These are phyloP conservation scores for Drosophila nebulosa DNA, from an alignment of 1,140 invertebrate species.

Conservation along the genomic window DNA sequence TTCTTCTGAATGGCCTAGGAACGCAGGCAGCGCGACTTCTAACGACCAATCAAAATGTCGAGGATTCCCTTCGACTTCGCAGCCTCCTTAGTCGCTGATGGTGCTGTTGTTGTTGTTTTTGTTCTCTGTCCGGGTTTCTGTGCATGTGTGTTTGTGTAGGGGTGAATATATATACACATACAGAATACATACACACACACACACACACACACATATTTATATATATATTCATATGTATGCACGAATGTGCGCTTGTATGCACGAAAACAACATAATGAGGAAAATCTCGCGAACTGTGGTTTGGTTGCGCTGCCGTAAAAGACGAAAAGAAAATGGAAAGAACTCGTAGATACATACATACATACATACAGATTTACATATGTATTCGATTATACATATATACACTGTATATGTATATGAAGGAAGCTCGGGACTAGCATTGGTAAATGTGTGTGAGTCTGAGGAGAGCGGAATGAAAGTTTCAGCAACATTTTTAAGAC, in stretches of 20 bases:
- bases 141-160: constrained; percentile 15
- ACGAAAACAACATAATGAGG: constrained; percentile 29
- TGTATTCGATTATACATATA: neutral
- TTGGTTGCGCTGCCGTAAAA: constrained; percentile 16
- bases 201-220: too few species aligned
- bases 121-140: constrained; percentile 10
- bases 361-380: constrained; percentile 11
- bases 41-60: constrained; percentile 56
- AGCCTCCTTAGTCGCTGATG: constrained; percentile 1
- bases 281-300: constrained; percentile 40
- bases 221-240: neutral
- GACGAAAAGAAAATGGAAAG: constrained; percentile 22
- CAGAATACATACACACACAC: neutral
- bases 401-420: neutral
- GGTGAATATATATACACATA: neutral
- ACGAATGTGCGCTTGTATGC: constrained; percentile 4
- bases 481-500: constrained; percentile 31
- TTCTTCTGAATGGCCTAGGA: constrained; percentile 14
- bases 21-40: constrained; percentile 39
- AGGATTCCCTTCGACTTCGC: neutral
- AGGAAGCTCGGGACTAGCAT: neutral
- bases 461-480: constrained; percentile 26
- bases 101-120: constrained; percentile 4
- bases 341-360: constrained; percentile 13
- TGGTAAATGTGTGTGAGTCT: neutral